Evolutionary conservation across 2,888 invertebrate species (phyloP).

Genomic region (Meandrusa payeni): DNA sequence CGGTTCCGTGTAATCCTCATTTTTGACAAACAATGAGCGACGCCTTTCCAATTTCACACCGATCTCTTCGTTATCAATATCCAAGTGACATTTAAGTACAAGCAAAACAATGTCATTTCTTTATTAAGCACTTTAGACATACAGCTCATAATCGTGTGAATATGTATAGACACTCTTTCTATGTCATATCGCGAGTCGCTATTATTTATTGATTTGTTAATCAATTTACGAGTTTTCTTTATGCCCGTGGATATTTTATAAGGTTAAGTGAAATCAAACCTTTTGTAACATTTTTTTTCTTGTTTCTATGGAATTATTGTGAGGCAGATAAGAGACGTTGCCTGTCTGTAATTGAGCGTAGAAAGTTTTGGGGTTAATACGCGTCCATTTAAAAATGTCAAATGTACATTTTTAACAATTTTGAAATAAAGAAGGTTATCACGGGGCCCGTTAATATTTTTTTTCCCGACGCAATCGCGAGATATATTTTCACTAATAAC

Average conservation of each 20-base stretch:
- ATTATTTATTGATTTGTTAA: slow-evolving; percentile 72
- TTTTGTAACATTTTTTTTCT: slow-evolving; percentile 30
- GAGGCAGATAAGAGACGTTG: slow-evolving; percentile 28
- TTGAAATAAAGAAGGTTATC: slow-evolving; percentile 26
- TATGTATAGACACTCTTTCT: slow-evolving; percentile 23
- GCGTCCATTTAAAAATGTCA: slow-evolving; percentile 31
- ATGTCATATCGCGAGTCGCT: slow-evolving; percentile 35
- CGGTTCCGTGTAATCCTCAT: slow-evolving; percentile 24
- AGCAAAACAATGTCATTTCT: slow-evolving; percentile 6
- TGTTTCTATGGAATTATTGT: slow-evolving; percentile 32
- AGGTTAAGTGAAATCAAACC: slow-evolving; percentile 48
- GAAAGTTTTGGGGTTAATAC: slow-evolving; percentile 36
- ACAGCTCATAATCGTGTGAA: slow-evolving; percentile 27
- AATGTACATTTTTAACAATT: slow-evolving; percentile 26
- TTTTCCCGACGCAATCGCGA: slow-evolving; percentile 7
- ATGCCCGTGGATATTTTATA: slow-evolving; percentile 49
- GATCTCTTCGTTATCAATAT: slow-evolving; percentile 36
- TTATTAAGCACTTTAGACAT: slow-evolving; percentile 11
- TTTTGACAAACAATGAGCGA: slow-evolving; percentile 27
- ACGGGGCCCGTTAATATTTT: slow-evolving; percentile 12
- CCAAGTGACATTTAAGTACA: slow-evolving; percentile 10
- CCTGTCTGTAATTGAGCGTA: slow-evolving; percentile 31
- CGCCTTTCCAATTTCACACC: slow-evolving; percentile 65
- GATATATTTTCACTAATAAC: slow-evolving; percentile 25
- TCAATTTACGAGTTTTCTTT: slow-evolving; percentile 63